Evolutionary conservation across 2,797 vertebrate species (phyloP), one percentile per base, ranked within the genome.

Genomic region (Australoheros facetus): DNA sequence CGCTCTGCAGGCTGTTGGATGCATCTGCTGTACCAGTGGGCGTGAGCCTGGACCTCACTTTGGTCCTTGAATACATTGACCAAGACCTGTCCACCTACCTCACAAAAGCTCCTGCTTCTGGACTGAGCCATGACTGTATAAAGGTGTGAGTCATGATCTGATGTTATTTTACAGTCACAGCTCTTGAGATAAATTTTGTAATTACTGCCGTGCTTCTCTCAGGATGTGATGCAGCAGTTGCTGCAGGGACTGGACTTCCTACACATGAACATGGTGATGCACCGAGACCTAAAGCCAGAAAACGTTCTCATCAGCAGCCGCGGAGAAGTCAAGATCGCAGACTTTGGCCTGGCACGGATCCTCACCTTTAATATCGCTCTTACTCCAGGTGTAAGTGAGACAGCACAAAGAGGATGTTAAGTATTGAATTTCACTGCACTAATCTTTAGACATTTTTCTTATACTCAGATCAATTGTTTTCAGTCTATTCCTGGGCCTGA

Each of bases 261-360:
- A 12, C 96, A 96, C 89, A 87, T 86, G 1, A 95, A 96, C 91
- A 87, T 94, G 73, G 91, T 96, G 56, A 85, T 96, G 66, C 96
- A 96, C 71, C 94, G 95, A 1, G 96, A 96, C 88, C 88, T 96
- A 12, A 96, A 96, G 79, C 96, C 96, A 1, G 93, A 94, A 42
- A 96, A 96, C 75, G 59, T 96, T 74, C 90, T 96, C 73, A 84
- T 96, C 87, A 95, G 94, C 91, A 95, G 93, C 85, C 75, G 71
- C 0, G 93, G 96, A n/a, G 92, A 94, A 57, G 78, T 96, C n/a
- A 96, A 96, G 92, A 95, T 96, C 0, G 93, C 95, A 11, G 96
- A 96, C 90, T 96, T 96, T 16, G 96, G 96, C 48, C 85, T 96
- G 81, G 95, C 96, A 1, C 95, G 95, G 23, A 91, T 96, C 82